Percentiles rank a stretch among this genome's conserved stretches.
Conservation (phyloP, 1,140 invertebrate species). For the Leptopilina boulardi region DNA sequence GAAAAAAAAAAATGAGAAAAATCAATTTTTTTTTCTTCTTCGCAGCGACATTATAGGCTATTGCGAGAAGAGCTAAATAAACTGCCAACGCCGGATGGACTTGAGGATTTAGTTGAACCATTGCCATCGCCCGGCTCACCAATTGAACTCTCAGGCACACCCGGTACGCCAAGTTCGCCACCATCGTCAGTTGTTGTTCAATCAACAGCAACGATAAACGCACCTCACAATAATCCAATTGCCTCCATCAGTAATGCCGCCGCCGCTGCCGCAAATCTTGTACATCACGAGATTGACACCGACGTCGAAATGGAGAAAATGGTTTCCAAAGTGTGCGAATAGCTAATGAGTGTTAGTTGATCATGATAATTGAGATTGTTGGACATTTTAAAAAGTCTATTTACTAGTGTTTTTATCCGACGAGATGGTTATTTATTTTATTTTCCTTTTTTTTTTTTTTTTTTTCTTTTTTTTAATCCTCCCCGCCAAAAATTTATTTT, state of each 20-base stretch:
- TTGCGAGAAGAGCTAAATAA: conserved; percentile 87
- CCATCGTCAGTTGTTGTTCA: conserved; percentile 54
- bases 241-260: conserved; percentile 52
- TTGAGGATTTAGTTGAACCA: conserved; percentile 83
- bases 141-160: conserved; percentile 63
- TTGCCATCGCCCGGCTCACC: conserved; percentile 74
- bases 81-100: conserved; percentile 83
- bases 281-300: conserved; percentile 77
- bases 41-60: conserved; percentile 86
- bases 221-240: conserved; percentile 50
- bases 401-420: conserved; percentile 70
- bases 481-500: conserved; percentile 19
- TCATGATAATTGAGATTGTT: conserved; percentile 75
- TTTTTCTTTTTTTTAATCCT: no score
- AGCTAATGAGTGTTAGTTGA: conserved; percentile 70
- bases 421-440: conserved; percentile 18
- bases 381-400: conserved; percentile 76
- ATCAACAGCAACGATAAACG: conserved; percentile 52
- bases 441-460: no score
- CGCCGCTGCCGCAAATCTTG: conserved; percentile 64
- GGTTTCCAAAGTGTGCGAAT: conserved; percentile 83
- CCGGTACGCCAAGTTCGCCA: conserved; percentile 66
- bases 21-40: background rate
- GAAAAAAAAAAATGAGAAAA: background rate
- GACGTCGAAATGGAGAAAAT: conserved; percentile 86